These are phyloP conservation scores for Chymomyza procnemis DNA, from an alignment of 2,888 invertebrate species.

Conservation along the genomic window DNA sequence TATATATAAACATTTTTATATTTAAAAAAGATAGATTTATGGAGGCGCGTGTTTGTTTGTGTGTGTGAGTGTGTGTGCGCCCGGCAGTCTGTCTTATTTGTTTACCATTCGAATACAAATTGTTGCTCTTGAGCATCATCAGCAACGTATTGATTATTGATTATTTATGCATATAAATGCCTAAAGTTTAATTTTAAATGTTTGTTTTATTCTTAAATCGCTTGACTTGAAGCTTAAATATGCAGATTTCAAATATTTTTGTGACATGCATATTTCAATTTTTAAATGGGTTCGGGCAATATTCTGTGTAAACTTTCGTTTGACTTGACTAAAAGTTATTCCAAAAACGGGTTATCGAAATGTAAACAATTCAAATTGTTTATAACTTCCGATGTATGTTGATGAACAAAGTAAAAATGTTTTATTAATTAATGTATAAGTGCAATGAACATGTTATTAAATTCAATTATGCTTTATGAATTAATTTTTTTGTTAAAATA, in stretches of 20 bases:
- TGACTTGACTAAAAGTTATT: neutral
- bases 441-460: too few relatives aligned
- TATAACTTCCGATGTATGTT: neutral
- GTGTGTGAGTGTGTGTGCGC: neutral
- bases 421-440: too few relatives aligned
- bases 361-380: neutral
- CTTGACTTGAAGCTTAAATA: constrained; percentile 33
- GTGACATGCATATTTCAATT: neutral
- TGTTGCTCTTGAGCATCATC: constrained; percentile 25
- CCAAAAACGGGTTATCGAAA: neutral
- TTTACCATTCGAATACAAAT: constrained; percentile 18
- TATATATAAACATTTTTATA: constrained; percentile 29
- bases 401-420: too few relatives aligned
- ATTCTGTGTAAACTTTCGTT: neutral
- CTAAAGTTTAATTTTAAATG: neutral
- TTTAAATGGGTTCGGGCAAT: neutral
- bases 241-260: constrained; percentile 30
- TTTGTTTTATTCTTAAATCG: neutral
- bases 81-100: constrained; percentile 15
- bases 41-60: constrained; percentile 12
- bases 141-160: constrained; percentile 43
- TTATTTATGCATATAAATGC: constrained; percentile 14
- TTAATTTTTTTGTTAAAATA: too few relatives aligned
- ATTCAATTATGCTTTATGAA: too few relatives aligned
- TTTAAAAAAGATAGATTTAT: constrained; percentile 5